Base-by-base conservation (phyloP, 1,140 invertebrate genomes). In the Limonius californicus region DNA sequence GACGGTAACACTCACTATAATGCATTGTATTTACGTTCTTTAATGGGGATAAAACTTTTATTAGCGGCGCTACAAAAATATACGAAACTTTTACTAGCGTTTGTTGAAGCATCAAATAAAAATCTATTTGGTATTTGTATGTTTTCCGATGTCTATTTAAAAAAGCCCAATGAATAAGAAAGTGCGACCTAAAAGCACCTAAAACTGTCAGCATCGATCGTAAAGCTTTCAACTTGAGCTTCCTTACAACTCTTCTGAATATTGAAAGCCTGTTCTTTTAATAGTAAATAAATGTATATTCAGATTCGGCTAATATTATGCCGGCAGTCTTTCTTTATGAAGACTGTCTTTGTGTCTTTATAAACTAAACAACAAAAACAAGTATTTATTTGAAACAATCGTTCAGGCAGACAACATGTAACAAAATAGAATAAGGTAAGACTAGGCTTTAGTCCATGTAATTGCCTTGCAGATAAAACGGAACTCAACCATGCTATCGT, bases 201-300 rank as follows among this genome's bases (percentile, higher is more conserved):
- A 73, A 74, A 75, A 61, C 74, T 75, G 74, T 75, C 74, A 74
- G 68, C 72, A 59, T 63, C 55, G 68, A 71, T 74, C 74, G 74
- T 75, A 75, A 75, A 75, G 65, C 74, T 75, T 73, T 75, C 74
- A 75, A 58, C 66, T 45, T 63, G 59, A 63, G 64, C 68, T 70
- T 66, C 70, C 67, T 70, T 73, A 72, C 67, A 68, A 66, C 68
- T 73, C 70, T 69, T 66, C 59, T 54, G 64, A 70, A 71, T 56
- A 61, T 53, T 56, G 59, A 61, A 55, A 55, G 59, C 14, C 19
- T 18, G 14, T 50, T 50, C 45, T 50, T 50, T 50, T 50, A 50
- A 50, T 50, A 50, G 45, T 50, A 50, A 50, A 50, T 50, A 50
- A 50, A 50, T 50, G 14, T 21, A 50, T 18, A 50, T 45, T 45